Conservation (phyloP, 2,113 vertebrate genomes). For the Platichthys flesus region DNA sequence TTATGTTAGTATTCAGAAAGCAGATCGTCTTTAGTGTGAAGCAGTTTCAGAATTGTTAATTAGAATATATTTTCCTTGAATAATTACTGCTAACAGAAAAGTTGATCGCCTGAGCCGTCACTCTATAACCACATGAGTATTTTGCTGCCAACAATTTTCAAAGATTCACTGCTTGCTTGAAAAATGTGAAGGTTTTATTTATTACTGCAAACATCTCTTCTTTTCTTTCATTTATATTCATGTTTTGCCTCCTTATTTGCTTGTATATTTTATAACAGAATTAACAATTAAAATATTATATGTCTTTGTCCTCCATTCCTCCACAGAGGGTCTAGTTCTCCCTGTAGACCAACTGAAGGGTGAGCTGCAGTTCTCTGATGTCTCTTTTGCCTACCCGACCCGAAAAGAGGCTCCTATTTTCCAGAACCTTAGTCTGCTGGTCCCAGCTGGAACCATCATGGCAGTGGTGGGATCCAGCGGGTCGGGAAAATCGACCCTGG, state of each 20-base stretch:
- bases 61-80: neutral
- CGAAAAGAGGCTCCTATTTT: slow-evolving; percentile 89
- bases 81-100: neutral
- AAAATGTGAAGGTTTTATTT: neutral
- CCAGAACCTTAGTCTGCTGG: slow-evolving; percentile 87
- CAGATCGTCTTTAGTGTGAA: neutral
- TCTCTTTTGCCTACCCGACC: slow-evolving; percentile 92
- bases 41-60: no score
- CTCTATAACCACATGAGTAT: neutral
- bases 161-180: neutral
- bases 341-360: slow-evolving; percentile 86
- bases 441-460: slow-evolving; percentile 91
- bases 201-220: neutral
- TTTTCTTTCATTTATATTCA: no score
- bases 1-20: neutral
- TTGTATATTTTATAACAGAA: neutral
- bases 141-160: no score
- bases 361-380: slow-evolving; percentile 86
- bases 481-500: slow-evolving; percentile 92
- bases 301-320: slow-evolving; percentile 12
- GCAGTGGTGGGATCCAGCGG: slow-evolving; percentile 95
- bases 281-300: no score
- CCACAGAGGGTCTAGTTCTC: slow-evolving; percentile 86
- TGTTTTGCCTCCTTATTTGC: neutral
- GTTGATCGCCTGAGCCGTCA: neutral